Percentiles rank a stretch among this genome's conserved stretches.
Evolutionary conservation across 2,113 vertebrate species (phyloP).

Genomic region (Otus sunia): DNA sequence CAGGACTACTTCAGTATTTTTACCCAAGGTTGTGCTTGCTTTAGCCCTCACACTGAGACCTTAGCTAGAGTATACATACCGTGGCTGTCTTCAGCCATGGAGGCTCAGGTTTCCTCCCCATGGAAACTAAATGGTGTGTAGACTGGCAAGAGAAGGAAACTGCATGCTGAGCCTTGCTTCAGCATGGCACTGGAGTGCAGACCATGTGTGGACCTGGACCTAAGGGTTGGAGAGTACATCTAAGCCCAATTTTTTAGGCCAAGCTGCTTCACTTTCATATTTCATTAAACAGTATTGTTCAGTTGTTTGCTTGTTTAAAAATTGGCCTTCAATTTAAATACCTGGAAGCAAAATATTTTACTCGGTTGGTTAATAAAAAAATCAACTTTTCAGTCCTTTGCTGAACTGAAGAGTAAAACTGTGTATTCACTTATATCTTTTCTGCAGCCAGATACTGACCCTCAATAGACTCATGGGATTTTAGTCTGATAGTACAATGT

Average conservation of each 20-base stretch:
- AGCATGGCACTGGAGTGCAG: too few relatives aligned
- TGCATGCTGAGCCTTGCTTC: neutral
- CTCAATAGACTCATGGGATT: neutral
- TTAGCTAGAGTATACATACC: neutral
- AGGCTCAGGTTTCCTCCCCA: neutral
- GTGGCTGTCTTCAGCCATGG: neutral
- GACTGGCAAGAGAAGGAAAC: neutral
- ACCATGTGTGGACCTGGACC: neutral
- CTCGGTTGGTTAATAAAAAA: neutral
- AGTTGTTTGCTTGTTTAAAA: neutral
- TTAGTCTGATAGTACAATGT: neutral
- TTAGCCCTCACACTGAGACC: neutral
- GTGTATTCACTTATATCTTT: neutral
- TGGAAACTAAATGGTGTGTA: neutral
- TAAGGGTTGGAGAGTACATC: neutral
- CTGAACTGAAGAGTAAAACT: neutral
- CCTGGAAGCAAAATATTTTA: neutral
- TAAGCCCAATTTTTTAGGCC: neutral
- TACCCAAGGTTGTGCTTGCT: neutral
- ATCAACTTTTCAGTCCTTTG: neutral
- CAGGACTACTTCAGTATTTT: neutral
- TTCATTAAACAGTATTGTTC: neutral
- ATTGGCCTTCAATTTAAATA: neutral
- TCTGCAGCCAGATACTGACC: neutral
- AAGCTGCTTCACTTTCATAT: neutral